Evolutionary conservation across 2,797 vertebrate genomes (phyloP), one percentile per base, ranked within the genome.

Genomic region (Danio jaintianensis): DNA sequence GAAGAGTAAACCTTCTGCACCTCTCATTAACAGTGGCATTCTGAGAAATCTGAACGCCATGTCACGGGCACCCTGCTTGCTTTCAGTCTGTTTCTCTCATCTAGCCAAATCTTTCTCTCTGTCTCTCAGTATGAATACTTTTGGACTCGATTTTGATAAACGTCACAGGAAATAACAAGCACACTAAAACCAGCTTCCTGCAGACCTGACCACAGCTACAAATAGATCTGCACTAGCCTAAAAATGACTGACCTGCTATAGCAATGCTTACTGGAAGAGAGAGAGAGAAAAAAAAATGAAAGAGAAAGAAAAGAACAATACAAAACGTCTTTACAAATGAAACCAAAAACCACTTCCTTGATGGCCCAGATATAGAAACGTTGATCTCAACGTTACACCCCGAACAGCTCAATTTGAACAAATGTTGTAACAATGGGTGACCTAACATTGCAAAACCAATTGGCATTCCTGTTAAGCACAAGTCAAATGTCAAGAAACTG

Each of bases 221-320:
- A 87, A 87, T 87, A 87, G 85, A 84, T 1, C 56, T 63, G 47
- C 42, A 63, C 69, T 74, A 72, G 78, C 69, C 76, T 85, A 82
- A 83, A 85, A 87, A 87, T 80, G 82, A 84, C 79, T 82, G 83
- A 87, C 81, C 84, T 72, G 79, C 71, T 82, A 29, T 29, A 83
- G 40, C 50, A 79, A 68, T 75, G 84, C 63, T 83, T 86, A 86
- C 83, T 62, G 52, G 67, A 48, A 59, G 20, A 58, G 15, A 66
- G 75, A 66, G 38, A 63, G 50, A 58, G 22, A 58, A 4, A 53
- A 45, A 55, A 53, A 75, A 43, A 42, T 36, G 10, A 42, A n/a
- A 63, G 48, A 45, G 4, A 10, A 52, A 76, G 40, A 62, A 18
- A 71, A 42, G 48, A 20, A 69, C 45, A 75, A 81, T 59, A 38